phyloP scores from a whole-genome alignment of 1,140 invertebrate genomes.

The Harlomillsia oculata region DNA sequence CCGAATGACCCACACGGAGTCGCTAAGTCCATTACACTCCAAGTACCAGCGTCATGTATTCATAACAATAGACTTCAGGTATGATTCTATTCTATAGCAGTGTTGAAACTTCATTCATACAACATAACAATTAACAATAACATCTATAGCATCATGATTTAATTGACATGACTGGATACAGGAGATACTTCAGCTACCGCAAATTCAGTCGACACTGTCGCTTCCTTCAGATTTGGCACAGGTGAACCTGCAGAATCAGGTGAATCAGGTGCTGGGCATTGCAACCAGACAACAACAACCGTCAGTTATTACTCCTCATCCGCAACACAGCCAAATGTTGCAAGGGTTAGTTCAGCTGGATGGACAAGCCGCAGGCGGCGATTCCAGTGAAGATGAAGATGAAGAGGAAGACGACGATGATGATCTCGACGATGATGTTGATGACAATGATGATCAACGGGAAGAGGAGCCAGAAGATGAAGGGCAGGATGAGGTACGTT shows the following conservation, averaged over 20 bases:
- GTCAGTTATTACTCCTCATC: slow-evolving; percentile 23
- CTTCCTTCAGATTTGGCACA: slow-evolving; percentile 66
- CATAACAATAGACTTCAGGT: slow-evolving; percentile 41
- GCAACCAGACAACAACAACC: slow-evolving; percentile 28
- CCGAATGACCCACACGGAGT: slow-evolving; percentile 50
- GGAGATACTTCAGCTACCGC: slow-evolving; percentile 60
- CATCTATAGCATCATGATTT: no score
- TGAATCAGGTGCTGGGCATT: slow-evolving; percentile 61
- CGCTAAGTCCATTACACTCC: slow-evolving; percentile 62
- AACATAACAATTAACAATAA: slow-evolving; percentile 3
- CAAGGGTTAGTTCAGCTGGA: slow-evolving; percentile 48
- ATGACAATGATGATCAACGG: slow-evolving; percentile 48
- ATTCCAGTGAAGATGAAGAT: slow-evolving; percentile 58
- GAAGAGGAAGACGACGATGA: slow-evolving; percentile 64
- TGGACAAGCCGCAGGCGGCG: slow-evolving; percentile 63
- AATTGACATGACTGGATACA: slow-evolving; percentile 4
- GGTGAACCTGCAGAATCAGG: slow-evolving; percentile 70
- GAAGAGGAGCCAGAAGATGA: slow-evolving; percentile 65
- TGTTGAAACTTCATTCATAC: background rate
- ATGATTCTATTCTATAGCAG: no score
- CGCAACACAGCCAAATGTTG: slow-evolving; percentile 13
- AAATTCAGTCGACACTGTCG: slow-evolving; percentile 74
- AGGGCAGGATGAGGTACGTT: slow-evolving; percentile 48
- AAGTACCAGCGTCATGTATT: slow-evolving; percentile 70
- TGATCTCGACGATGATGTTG: slow-evolving; percentile 65